A percentile compares a stretch with the other conserved stretches of the same genome.
Evolutionary conservation across 1,140 invertebrate genomes (phyloP).

Genomic region (Venturia canescens): DNA sequence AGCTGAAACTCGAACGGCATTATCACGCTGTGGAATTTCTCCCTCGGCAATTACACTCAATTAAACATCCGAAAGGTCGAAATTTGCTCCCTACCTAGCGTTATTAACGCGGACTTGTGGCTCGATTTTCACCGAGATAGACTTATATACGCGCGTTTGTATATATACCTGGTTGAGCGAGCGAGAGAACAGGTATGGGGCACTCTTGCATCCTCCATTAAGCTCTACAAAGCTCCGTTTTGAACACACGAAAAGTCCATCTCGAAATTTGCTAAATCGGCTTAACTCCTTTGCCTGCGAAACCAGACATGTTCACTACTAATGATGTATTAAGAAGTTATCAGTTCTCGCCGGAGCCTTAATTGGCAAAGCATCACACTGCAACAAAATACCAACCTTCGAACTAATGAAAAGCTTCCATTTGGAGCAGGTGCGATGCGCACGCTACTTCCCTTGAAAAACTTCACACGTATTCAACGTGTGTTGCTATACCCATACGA

Average conservation of each 20-base stretch:
- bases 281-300: neutral
- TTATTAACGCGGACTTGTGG: constrained; percentile 11
- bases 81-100: constrained; percentile 26
- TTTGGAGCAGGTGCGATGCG: too few relatives aligned
- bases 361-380: too few relatives aligned
- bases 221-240: neutral
- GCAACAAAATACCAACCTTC: too few relatives aligned
- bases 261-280: neutral
- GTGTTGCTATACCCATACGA: too few relatives aligned
- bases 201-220: neutral
- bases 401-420: too few relatives aligned
- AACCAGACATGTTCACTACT: neutral
- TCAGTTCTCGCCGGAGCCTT: too few relatives aligned
- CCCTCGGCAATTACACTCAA: constrained; percentile 32
- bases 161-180: neutral
- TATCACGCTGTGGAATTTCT: constrained; percentile 34
- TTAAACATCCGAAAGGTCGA: constrained; percentile 35
- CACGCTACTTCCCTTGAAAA: too few relatives aligned
- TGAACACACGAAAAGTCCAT: neutral
- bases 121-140: neutral
- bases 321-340: neutral
- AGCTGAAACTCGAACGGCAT: constrained; percentile 15
- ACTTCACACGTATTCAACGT: too few relatives aligned
- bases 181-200: neutral
- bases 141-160: neutral